Base-by-base conservation (phyloP, 2,888 invertebrate species). In the Temnothorax unifasciatus region DNA sequence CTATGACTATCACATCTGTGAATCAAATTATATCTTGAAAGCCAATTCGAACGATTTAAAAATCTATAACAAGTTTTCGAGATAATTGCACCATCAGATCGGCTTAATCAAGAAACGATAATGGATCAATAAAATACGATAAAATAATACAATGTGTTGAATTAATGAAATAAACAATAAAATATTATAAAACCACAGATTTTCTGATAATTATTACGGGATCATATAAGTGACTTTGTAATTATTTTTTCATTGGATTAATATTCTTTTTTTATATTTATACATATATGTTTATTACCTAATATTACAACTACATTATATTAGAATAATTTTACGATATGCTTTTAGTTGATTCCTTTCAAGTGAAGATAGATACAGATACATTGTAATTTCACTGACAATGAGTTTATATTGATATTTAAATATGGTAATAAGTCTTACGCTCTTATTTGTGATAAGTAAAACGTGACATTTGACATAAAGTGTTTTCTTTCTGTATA, bases 361-460 rank as follows among this genome's bases (percentile, higher is more conserved):
- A 18, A 47, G 25, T 15, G 1, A 41, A 34, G 3, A 71, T 38
- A 25, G 41, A 18, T 54, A 73, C 34, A n/a, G n/a, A n/a, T 8
- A 61, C 3, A 66, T 21, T 41, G 13, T 21, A 34, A 29, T 47
- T 68, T 47, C 6, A 2, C 21, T 29, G 6, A 68, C 11, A 18
- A 47, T 47, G 47, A 11, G 47, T 68, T 68, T 47, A 68, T 68
- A 47, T 47, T 9, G 18, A 68, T 68, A 47, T 47, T 3, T 29
- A 47, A 66, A 66, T 66, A 68, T 29, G 29, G 9, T 41, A 44
- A 66, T 34, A 34, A 34, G 44, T 66, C 44, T 41, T 25, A 15
- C 1, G 2, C 8, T 66, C 1, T 66, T 66, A 44, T 44, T 66
- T n/a, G 25, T 8, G 25, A 47, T 29, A 66, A 44, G 15, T 66